Conservation (phyloP, 2,888 invertebrate species). For the Celastrina argiolus region DNA sequence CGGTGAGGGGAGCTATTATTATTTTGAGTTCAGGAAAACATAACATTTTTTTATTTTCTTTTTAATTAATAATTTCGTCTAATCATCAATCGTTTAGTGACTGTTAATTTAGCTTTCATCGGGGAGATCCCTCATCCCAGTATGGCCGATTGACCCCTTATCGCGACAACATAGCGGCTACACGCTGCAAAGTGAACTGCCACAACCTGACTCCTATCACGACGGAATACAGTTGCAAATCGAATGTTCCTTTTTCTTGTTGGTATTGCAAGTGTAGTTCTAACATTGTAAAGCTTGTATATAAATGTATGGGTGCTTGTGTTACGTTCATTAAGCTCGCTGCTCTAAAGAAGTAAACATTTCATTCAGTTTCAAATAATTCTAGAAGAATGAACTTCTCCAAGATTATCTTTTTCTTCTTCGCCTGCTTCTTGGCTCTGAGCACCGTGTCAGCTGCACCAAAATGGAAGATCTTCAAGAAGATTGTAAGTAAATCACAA, state of each 20-base stretch:
- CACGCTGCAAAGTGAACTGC: background rate
- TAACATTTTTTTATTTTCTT: too few relatives aligned
- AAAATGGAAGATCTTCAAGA: constrained; percentile 51
- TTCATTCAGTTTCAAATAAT: background rate
- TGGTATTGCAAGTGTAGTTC: background rate
- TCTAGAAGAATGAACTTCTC: constrained; percentile 43
- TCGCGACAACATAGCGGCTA: background rate
- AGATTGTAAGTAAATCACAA: constrained; percentile 49
- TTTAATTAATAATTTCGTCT: too few relatives aligned
- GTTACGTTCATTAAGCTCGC: background rate
- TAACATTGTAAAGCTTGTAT: background rate
- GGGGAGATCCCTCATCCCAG: background rate
- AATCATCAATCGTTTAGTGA: too few relatives aligned
- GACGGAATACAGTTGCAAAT: background rate
- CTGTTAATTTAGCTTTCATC: background rate
- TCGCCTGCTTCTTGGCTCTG: constrained; percentile 42
- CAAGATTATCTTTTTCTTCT: constrained; percentile 43
- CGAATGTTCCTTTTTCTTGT: background rate
- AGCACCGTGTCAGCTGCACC: constrained; percentile 37
- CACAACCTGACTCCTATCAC: background rate
- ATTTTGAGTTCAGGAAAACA: too few relatives aligned
- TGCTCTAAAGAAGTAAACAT: background rate
- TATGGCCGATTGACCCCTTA: background rate
- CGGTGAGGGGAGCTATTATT: too few relatives aligned
- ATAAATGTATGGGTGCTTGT: background rate